phyloP scores from a whole-genome alignment of 1,140 invertebrate genomes.

The Drosophila lini region DNA sequence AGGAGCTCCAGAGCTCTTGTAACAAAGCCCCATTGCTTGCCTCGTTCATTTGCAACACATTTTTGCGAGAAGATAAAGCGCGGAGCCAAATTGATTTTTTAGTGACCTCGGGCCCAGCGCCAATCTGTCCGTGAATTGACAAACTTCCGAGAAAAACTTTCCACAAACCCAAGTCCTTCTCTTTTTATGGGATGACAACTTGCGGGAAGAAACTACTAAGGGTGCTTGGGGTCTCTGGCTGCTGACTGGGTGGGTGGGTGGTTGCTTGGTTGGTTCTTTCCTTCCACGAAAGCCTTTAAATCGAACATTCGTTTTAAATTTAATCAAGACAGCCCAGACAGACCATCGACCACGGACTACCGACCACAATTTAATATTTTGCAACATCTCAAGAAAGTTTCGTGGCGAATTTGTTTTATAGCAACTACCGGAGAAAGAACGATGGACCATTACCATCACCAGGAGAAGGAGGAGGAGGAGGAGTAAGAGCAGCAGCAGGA shows the following conservation, averaged over 20 bases:
- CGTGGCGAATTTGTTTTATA: conserved; percentile 42
- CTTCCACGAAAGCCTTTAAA: conserved; percentile 34
- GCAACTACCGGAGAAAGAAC: conserved; percentile 14
- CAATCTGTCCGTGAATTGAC: conserved; percentile 24
- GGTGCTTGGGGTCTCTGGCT: background rate
- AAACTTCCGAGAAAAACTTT: conserved; percentile 13
- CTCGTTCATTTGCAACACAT: conserved; percentile 26
- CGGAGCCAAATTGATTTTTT: conserved; percentile 34
- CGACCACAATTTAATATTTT: conserved; percentile 71
- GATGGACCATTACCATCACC: conserved; percentile 13
- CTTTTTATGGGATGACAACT: conserved; percentile 22
- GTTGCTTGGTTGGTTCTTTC: background rate
- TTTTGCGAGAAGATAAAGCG: conserved; percentile 4
- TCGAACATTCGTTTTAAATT: conserved; percentile 57
- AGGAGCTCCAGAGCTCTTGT: background rate
- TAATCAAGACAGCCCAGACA: conserved; percentile 28
- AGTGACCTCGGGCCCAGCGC: conserved; percentile 26
- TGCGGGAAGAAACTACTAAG: conserved; percentile 24
- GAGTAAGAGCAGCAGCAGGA: no score
- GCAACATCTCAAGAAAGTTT: conserved; percentile 58
- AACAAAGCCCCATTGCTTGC: conserved; percentile 11
- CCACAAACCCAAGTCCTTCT: conserved; percentile 1
- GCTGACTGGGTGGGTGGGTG: background rate
- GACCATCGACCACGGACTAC: background rate
- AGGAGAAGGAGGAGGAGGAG: background rate